These are phyloP conservation scores for Xiphophorus couchianus DNA, from an alignment of 2,113 vertebrate genomes.

Conservation along the genomic window DNA sequence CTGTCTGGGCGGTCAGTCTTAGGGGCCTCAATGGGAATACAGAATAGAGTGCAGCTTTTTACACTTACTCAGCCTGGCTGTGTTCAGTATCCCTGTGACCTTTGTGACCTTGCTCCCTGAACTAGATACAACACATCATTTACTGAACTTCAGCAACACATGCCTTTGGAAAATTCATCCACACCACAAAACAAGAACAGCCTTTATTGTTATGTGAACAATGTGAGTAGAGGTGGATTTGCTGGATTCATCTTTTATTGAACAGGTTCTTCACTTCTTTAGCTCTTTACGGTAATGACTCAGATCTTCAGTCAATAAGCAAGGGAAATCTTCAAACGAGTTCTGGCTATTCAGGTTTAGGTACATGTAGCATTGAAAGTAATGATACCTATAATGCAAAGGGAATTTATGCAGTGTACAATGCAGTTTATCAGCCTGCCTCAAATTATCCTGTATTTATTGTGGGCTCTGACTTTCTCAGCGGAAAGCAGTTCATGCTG, in stretches of 20 bases:
- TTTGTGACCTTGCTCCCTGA: slow-evolving; percentile 54
- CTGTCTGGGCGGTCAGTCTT: slow-evolving; percentile 70
- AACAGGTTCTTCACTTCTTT: slow-evolving; percentile 5
- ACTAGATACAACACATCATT: slow-evolving; percentile 41
- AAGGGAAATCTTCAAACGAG: slow-evolving; percentile 5
- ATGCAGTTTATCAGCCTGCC: slow-evolving; percentile 28
- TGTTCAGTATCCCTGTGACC: slow-evolving; percentile 59
- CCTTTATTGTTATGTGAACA: slow-evolving; percentile 12
- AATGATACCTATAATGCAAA: slow-evolving; percentile 16
- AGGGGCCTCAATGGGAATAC: slow-evolving; percentile 66
- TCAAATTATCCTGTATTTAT: slow-evolving; percentile 60
- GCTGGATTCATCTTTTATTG: slow-evolving; percentile 5
- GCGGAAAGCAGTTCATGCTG: slow-evolving; percentile 54
- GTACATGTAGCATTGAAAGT: slow-evolving; percentile 20
- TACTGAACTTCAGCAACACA: slow-evolving; percentile 26
- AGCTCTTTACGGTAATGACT: slow-evolving; percentile 15
- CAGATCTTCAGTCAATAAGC: slow-evolving; percentile 12
- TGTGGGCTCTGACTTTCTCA: slow-evolving; percentile 52
- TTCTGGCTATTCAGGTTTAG: slow-evolving; percentile 10
- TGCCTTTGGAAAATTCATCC: slow-evolving; percentile 28
- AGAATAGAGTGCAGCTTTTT: slow-evolving; percentile 71
- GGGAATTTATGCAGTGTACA: slow-evolving; percentile 42
- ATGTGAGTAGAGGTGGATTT: neutral
- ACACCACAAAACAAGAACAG: slow-evolving; percentile 14
- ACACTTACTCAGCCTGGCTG: slow-evolving; percentile 64